Evolutionary conservation across 1,140 invertebrate species (phyloP), one percentile per base, ranked within the genome.

Genomic region (Oppia nitens): DNA sequence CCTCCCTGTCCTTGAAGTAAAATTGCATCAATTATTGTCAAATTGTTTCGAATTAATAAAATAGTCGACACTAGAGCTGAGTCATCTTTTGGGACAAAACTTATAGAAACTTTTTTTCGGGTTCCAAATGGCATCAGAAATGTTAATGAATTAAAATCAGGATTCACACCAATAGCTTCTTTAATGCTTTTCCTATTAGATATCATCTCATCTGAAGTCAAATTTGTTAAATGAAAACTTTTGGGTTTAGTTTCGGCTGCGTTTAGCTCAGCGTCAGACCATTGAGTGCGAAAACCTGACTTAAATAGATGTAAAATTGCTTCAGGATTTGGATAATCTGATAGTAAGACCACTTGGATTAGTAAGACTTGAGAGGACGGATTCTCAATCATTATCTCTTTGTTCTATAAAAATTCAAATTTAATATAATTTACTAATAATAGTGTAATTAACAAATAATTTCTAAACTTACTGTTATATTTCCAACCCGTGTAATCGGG

Each of bases 11-110:
- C 91, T 51, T 79, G 79, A 27, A 97, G 67, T 63, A 83, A 79
- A 14, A 94, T 72, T 17, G 82, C 79, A 73, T 98, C 92, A 64
- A 96, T 73, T 50, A 90, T 81, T 0, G 92, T 97, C 63, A 97
- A 75, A 72, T 98, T 97, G 71, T 95, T 98, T 65, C 91, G 84
- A 71, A 64, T 69, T 63, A 67, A 49, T 47, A 68, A 47, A 28
- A 56, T 17, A 28, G 49, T 45, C 14, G 59, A 60, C 2, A 32
- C 45, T 20, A 55, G 27, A 73, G 72, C 73, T 72, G 45, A 78
- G 60, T 76, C 74, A 66, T 78, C 74, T 45, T 67, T 68, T 29
- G 77, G 77, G 24, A 72, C 67, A 64, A 78, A 78, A 21, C 73
- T 75, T 32, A 79, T 66, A 57, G 71, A 67, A 53, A 78, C 66